Evolutionary conservation across 2,113 vertebrate species (phyloP).

Genomic region (Sphaerodactylus townsendi): DNA sequence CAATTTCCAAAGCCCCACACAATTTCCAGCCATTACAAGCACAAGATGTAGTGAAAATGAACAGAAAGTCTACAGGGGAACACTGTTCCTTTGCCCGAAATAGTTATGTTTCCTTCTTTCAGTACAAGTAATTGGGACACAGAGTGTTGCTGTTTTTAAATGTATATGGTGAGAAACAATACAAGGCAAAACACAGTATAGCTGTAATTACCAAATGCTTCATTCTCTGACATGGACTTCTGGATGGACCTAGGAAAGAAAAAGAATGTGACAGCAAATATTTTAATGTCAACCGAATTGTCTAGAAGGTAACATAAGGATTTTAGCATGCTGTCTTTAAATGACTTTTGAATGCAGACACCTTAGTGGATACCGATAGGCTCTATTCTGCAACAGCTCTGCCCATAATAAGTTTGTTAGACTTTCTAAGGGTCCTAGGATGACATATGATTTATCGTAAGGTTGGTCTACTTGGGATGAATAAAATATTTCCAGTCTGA

Average conservation of each 20-base stretch:
- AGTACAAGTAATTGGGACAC: not conserved
- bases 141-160: not conserved
- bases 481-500: not conserved
- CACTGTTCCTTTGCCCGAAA: not conserved
- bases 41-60: not conserved
- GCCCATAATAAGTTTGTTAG: not conserved
- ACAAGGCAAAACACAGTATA: constrained; percentile 45
- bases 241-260: constrained; percentile 75
- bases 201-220: constrained; percentile 77
- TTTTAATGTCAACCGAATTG: constrained; percentile 42
- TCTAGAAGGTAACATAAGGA: constrained; percentile 37
- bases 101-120: not conserved
- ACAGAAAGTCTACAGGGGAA: not conserved
- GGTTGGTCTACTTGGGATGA: not conserved
- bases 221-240: constrained; percentile 86
- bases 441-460: not conserved
- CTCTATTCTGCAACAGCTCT: not conserved
- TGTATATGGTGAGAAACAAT: constrained; percentile 29
- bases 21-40: not conserved
- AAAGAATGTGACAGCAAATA: constrained; percentile 51
- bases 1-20: not conserved
- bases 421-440: not conserved
- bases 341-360: not conserved
- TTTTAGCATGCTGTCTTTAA: constrained; percentile 39
- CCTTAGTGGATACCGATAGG: not conserved